These are phyloP conservation scores for Apotomis betuletana DNA, from an alignment of 2,888 invertebrate genomes.

Conservation along the genomic window DNA sequence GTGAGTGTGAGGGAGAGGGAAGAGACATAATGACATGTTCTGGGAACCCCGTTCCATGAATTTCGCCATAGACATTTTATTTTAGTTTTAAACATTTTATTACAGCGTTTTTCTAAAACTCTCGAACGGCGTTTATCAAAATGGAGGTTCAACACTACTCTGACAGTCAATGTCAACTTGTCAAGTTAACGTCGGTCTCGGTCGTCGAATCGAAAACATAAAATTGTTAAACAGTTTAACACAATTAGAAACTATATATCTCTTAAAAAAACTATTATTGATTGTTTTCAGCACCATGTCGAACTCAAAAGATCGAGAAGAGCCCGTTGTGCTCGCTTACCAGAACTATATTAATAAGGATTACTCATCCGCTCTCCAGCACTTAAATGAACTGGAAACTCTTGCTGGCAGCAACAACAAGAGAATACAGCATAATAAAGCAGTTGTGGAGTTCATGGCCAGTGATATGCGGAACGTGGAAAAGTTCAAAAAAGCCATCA, in stretches of 20 bases:
- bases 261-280: neutral
- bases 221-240: neutral
- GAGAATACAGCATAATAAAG: constrained; percentile 92
- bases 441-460: constrained; percentile 91
- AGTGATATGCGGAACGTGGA: constrained; percentile 89
- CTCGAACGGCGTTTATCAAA: neutral
- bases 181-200: neutral
- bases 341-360: constrained; percentile 86
- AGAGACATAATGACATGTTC: neutral
- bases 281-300: constrained; percentile 56
- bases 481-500: constrained; percentile 87
- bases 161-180: neutral
- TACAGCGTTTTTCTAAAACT: constrained; percentile 6
- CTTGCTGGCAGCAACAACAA: constrained; percentile 85
- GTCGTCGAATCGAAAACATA: neutral
- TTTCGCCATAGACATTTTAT: neutral
- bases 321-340: constrained; percentile 84
- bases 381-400: constrained; percentile 86
- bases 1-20: neutral
- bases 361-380: constrained; percentile 83
- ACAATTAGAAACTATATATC: neutral
- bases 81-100: constrained; percentile 2
- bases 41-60: neutral
- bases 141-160: neutral
- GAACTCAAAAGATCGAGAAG: constrained; percentile 67